Base-by-base conservation (phyloP, 2,113 vertebrate species). In the Rhinogobius similis region DNA sequence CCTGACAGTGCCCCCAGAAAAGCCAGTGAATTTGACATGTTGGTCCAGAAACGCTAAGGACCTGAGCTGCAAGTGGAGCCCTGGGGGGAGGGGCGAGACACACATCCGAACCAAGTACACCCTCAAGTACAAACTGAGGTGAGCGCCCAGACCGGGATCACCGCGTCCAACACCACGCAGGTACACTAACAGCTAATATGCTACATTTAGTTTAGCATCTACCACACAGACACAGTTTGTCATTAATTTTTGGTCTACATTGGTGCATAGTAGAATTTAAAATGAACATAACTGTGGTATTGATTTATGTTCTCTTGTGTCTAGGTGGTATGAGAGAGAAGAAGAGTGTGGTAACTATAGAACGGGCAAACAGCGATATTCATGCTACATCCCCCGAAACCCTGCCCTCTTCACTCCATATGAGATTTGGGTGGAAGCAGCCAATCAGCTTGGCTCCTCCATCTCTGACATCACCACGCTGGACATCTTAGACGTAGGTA, bases 101-200 rank as follows among this genome's bases (percentile, higher is more conserved):
- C 96, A 95, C 88, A 87, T 98, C 76, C 93, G 85, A 65, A 97
- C 97, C 84, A 96, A 94, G 89, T 97, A 98, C 85, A 94, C 93
- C 64, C 94, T 98, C 76, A 98, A 97, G 87, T 98, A 97, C 91
- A 98, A 97, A 88, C 89, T 97, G 78, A 94, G 96, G 97, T 98
- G 84, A 90, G 88, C 67, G 71, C 61, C 21, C 67, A 61, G 67
- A 77, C 44, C 73, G 18, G 68, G 79, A 68, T 29, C 78, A 71
- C 68, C 78, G 67, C 52, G 62, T 27, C 69, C 73, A 18, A 23
- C 67, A 16, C 27, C 65, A 41, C 62, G 69, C 81, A 75, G 76
- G 5, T 83, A 76, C 67, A 76, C 39, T 16, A 56, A 66, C 43
- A 56, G n/a, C 24, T 29, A 41, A 39, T 41, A 23, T 32, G 67